phyloP scores from a whole-genome alignment of 2,888 invertebrate species.

The Coleophora flavipennella region DNA sequence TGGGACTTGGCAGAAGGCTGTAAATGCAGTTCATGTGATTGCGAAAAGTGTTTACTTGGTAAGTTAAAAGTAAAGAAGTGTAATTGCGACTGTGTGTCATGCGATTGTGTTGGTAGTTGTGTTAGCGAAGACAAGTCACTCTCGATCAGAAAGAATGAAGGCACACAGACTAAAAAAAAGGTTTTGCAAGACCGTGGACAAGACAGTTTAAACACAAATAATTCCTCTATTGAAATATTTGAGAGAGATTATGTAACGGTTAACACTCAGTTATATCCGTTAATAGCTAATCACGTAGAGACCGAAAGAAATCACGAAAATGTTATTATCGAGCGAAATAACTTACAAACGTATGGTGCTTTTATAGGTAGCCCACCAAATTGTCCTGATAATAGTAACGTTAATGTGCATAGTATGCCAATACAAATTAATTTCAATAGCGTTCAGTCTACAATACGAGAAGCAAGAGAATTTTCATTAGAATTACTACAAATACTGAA shows the following conservation, averaged over 20 bases:
- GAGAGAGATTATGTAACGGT: too few species aligned
- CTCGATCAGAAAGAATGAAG: conserved; percentile 2
- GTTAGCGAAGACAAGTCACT: conserved; percentile 2
- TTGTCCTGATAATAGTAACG: too few species aligned
- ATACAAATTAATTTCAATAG: conserved; percentile 1
- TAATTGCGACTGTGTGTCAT: conserved; percentile 3
- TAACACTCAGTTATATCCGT: too few species aligned
- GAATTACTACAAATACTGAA: conserved; percentile 30
- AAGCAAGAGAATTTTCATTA: conserved; percentile 29
- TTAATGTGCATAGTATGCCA: not conserved
- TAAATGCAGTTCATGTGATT: conserved; percentile 2
- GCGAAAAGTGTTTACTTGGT: conserved; percentile 2
- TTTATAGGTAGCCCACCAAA: too few species aligned
- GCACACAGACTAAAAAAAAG: conserved; percentile 4
- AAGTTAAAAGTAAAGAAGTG: conserved; percentile 1
- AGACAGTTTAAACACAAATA: not conserved
- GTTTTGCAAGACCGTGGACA: not conserved
- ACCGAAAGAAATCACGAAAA: too few species aligned
- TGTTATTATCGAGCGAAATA: too few species aligned
- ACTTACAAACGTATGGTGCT: too few species aligned
- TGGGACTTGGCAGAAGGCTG: not conserved
- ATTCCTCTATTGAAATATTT: too few species aligned
- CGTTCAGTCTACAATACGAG: conserved; percentile 25
- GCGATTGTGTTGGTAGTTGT: conserved; percentile 1
- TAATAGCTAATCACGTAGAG: too few species aligned